phyloP scores from a whole-genome alignment of 2,888 invertebrate genomes.

The Oligia strigilis region DNA sequence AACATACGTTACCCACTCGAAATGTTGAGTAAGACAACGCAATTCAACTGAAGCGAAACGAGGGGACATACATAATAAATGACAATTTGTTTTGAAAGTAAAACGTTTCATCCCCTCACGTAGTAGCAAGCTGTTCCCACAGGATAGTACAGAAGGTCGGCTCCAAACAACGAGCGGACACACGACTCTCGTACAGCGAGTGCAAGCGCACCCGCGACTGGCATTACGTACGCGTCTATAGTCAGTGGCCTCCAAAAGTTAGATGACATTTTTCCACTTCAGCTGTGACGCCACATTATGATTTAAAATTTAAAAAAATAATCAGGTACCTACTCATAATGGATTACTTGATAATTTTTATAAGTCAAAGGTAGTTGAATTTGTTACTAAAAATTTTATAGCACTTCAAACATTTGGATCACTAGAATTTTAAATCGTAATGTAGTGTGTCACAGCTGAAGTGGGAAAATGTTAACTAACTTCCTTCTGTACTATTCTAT shows the following conservation, averaged over 20 bases:
- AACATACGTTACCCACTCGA: neutral
- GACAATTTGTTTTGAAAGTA: conserved; percentile 17
- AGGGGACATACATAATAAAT: conserved; percentile 31
- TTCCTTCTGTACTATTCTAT: neutral
- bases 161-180: neutral
- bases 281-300: neutral
- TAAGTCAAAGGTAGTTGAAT: no score
- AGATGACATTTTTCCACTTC: neutral
- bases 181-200: neutral
- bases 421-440: no score
- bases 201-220: neutral
- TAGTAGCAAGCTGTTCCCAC: neutral
- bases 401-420: no score
- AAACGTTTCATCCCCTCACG: conserved; percentile 3
- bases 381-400: no score
- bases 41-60: neutral
- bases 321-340: no score
- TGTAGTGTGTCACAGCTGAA: no score
- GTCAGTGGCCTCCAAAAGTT: neutral
- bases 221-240: neutral
- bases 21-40: neutral
- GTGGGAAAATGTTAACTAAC: no score
- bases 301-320: no score
- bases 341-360: no score
- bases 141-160: neutral